Base-by-base conservation (phyloP, 2,888 invertebrate genomes). In the Volucella bombylans region DNA sequence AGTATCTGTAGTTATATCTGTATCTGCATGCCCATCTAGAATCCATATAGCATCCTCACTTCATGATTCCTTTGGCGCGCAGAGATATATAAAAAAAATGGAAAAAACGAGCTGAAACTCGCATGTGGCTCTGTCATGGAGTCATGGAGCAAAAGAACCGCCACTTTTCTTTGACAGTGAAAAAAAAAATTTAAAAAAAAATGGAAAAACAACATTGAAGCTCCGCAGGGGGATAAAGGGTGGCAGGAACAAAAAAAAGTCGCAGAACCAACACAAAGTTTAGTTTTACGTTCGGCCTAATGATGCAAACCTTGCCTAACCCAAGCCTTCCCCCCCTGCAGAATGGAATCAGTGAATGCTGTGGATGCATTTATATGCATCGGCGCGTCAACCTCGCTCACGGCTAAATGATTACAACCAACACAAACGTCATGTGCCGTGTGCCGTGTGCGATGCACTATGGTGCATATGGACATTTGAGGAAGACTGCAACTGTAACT, bases 21-120 rank as follows among this genome's bases (percentile, higher is more conserved):
- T 57, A 81, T 72, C 82, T 71, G 77, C 72, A 65, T 77, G 43
- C 69, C 67, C 76, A 72, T 77, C 76, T 72, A 62, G 67, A 76
- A 85, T 67, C 76, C 85, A 85, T 85, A 81, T 47, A 67, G 71
- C 71, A 76, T 76, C 61, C 65, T 69, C 69, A 47, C 65, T 61
- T 18, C 55, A 54, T 54, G 64, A 47, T 47, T 41, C 23, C 8
- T 12, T 31, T 41, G 50, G 11, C 23, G 61, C 12, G 9, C 14
- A 23, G 50, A 65, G 39, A 18, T 18, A 18, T n/a, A n/a, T n/a
- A 18, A 18, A 62, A 1, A 23, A 23, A 23, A 23, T 3, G 23
- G 4, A 23, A 23, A 23, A 1, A 18, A 57, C 49, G 31, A 38
- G 0, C 18, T 54, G 15, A 65, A 82, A 72, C 50, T 76, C 71